Evolutionary conservation across 1,140 invertebrate species (phyloP).

Genomic region (Pogonomyrmex barbatus): DNA sequence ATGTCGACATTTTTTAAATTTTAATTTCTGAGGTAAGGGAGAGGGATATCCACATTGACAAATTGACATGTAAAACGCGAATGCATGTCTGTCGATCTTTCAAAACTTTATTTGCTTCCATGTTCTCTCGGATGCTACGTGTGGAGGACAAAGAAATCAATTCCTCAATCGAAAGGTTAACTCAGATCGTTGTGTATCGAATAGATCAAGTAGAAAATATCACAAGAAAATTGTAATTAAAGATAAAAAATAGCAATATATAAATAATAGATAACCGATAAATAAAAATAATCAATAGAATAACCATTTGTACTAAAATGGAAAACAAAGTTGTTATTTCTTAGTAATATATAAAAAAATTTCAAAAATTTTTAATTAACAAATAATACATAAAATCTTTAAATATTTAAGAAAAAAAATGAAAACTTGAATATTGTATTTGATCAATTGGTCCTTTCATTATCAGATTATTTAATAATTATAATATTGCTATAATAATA

Average conservation of each 20-base stretch:
- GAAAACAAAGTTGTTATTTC: neutral
- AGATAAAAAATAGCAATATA: neutral
- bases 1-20: conserved; percentile 24
- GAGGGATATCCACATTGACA: neutral
- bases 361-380: conserved; percentile 8
- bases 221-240: neutral
- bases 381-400: neutral
- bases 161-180: conserved; percentile 35
- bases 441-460: neutral
- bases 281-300: neutral
- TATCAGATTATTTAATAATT: too few species aligned
- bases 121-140: neutral
- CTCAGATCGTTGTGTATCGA: neutral
- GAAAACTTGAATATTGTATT: neutral
- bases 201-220: conserved; percentile 35
- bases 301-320: neutral
- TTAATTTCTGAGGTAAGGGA: conserved; percentile 10
- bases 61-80: conserved; percentile 22
- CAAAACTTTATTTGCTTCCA: conserved; percentile 30
- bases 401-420: neutral
- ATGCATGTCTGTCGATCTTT: conserved; percentile 32
- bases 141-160: conserved; percentile 30
- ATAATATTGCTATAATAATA: neutral
- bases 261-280: neutral
- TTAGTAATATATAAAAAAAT: neutral